Percentiles rank a stretch among this genome's conserved stretches.
These are phyloP conservation scores for Semaprochilodus insignis DNA, from an alignment of 2,797 vertebrate genomes.

Conservation along the genomic window DNA sequence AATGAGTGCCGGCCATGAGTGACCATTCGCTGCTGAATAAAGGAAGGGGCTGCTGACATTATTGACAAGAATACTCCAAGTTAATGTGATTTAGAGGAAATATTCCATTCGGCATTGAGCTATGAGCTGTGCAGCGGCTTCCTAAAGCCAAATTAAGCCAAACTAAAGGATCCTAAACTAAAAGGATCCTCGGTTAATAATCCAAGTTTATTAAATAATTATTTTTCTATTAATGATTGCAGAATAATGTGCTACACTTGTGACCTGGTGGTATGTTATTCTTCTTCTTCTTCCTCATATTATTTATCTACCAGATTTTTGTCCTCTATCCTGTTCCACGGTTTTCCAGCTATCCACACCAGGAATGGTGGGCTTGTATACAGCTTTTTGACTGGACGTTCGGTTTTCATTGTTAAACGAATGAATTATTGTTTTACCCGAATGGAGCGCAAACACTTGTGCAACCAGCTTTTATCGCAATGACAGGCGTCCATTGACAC, in stretches of 20 bases:
- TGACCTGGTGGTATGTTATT: too few species aligned
- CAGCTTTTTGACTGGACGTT: too few species aligned
- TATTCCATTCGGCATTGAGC: not conserved
- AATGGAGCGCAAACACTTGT: too few species aligned
- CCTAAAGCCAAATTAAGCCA: not conserved
- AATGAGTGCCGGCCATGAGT: constrained; percentile 23
- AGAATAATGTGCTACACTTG: too few species aligned
- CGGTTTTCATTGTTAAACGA: too few species aligned
- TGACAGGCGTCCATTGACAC: too few species aligned
- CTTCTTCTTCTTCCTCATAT: not conserved
- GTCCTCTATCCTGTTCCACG: too few species aligned
- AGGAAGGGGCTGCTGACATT: not conserved
- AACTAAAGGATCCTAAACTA: not conserved
- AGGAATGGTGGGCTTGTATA: too few species aligned
- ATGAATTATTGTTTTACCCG: too few species aligned
- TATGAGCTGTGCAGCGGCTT: constrained; percentile 8
- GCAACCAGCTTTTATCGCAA: too few species aligned
- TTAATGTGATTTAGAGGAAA: constrained; percentile 33
- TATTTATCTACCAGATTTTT: not conserved
- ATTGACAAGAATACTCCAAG: constrained; percentile 11
- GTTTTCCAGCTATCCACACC: too few species aligned
- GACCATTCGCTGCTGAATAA: constrained; percentile 25
- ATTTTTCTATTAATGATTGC: not conserved
- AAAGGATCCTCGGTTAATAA: constrained; percentile 20
- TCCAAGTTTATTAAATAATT: not conserved